phyloP scores from a whole-genome alignment of 2,888 invertebrate genomes.

The Drosophila mimetica region DNA sequence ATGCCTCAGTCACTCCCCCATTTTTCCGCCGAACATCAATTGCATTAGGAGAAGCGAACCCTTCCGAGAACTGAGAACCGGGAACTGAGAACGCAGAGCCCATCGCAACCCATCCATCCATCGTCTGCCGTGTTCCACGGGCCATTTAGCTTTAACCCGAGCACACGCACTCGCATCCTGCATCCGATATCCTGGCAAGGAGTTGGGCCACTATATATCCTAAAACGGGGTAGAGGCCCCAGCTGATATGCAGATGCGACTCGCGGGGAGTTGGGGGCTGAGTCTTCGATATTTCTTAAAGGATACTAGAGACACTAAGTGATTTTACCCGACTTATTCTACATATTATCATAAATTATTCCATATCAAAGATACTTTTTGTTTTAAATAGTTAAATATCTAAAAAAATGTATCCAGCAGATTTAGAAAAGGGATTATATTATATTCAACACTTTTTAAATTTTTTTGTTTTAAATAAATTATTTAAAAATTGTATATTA shows the following conservation, averaged over 20 bases:
- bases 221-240: not conserved
- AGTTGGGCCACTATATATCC: not conserved
- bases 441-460: too few relatives aligned
- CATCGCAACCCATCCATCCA: conserved; percentile 25
- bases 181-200: conserved; percentile 5
- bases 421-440: too few relatives aligned
- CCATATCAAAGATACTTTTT: too few relatives aligned
- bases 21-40: conserved; percentile 74
- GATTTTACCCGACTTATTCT: not conserved
- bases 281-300: conserved; percentile 1
- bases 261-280: not conserved
- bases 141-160: conserved; percentile 77
- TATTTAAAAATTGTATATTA: too few relatives aligned
- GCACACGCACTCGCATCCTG: conserved; percentile 9
- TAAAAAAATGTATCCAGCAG: too few relatives aligned
- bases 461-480: too few relatives aligned
- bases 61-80: not conserved
- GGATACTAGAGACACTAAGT: not conserved
- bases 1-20: conserved; percentile 51
- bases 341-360: too few relatives aligned
- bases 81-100: not conserved
- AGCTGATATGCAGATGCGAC: conserved; percentile 22
- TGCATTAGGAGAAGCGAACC: conserved; percentile 71
- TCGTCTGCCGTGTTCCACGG: conserved; percentile 61
- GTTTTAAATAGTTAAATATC: too few relatives aligned